Conservation (phyloP, 2,113 vertebrate species). For the Scytalopus superciliaris region DNA sequence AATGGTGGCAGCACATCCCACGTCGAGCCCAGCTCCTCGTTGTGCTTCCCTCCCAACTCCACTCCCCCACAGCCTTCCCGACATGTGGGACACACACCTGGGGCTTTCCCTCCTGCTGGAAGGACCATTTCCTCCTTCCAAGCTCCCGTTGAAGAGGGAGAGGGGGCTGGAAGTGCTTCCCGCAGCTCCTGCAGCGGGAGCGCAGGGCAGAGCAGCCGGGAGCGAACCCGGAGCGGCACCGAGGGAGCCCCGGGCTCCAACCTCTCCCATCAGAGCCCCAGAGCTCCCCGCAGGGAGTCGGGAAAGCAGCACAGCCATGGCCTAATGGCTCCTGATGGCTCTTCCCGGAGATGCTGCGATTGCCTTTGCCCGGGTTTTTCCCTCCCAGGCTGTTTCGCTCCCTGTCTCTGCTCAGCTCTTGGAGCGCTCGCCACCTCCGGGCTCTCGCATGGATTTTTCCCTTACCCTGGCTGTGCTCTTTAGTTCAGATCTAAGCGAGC, state of each 20-base stretch:
- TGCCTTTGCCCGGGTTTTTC: not conserved
- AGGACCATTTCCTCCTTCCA: rapidly evolving
- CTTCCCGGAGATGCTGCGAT: not conserved
- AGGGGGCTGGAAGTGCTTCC: rapidly evolving
- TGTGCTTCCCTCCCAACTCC: not conserved
- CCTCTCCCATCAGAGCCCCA: not conserved
- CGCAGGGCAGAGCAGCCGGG: not conserved
- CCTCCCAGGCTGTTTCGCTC: not conserved
- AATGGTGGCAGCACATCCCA: rapidly evolving
- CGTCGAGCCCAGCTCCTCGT: not conserved
- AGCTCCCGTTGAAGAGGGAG: too few relatives aligned
- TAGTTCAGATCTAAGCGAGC: not conserved
- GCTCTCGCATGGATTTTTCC: not conserved
- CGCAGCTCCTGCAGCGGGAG: not conserved
- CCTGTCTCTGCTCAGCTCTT: not conserved
- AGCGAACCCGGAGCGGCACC: not conserved
- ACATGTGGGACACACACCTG: rapidly evolving
- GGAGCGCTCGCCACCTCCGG: not conserved
- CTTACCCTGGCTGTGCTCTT: not conserved
- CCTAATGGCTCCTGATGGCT: not conserved
- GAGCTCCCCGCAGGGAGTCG: not conserved
- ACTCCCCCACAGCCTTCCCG: too few relatives aligned
- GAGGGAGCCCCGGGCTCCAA: not conserved
- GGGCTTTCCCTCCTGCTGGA: not conserved
- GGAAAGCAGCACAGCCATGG: rapidly evolving